A percentile compares a stretch with the other conserved stretches of the same genome.
Evolutionary conservation across 1,140 invertebrate genomes (phyloP).

Genomic region (Lepidurus packardi): DNA sequence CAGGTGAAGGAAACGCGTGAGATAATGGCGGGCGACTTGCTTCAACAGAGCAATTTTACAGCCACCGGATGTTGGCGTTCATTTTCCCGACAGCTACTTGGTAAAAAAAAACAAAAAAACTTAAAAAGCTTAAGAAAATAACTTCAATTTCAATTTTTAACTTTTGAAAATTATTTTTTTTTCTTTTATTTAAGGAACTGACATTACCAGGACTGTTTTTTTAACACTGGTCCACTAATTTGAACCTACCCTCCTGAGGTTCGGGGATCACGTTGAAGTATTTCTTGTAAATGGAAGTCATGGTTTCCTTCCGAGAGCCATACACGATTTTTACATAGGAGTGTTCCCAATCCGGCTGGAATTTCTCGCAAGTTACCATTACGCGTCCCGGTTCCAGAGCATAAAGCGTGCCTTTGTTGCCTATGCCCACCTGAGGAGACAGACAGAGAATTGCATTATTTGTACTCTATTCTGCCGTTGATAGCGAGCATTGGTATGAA

Average conservation of each 20-base stretch:
- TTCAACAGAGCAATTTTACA: background rate
- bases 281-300: constrained; percentile 65
- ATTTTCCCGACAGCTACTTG: background rate
- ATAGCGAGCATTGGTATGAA: no score
- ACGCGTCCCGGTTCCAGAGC: constrained; percentile 67
- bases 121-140: background rate
- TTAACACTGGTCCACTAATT: constrained; percentile 55
- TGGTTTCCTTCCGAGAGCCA: constrained; percentile 45
- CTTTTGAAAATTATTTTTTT: background rate
- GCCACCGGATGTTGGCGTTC: background rate
- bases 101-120: background rate
- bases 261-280: constrained; percentile 71
- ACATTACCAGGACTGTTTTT: background rate
- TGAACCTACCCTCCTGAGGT: constrained; percentile 65
- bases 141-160: background rate
- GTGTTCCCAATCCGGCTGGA: constrained; percentile 64
- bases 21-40: background rate
- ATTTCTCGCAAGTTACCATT: constrained; percentile 66
- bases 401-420: constrained; percentile 65
- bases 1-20: background rate
- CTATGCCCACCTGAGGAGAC: constrained; percentile 64
- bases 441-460: constrained; percentile 7
- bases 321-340: constrained; percentile 61
- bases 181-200: background rate
- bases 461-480: background rate